phyloP scores from a whole-genome alignment of 2,113 vertebrate species.

The Procavia capensis region DNA sequence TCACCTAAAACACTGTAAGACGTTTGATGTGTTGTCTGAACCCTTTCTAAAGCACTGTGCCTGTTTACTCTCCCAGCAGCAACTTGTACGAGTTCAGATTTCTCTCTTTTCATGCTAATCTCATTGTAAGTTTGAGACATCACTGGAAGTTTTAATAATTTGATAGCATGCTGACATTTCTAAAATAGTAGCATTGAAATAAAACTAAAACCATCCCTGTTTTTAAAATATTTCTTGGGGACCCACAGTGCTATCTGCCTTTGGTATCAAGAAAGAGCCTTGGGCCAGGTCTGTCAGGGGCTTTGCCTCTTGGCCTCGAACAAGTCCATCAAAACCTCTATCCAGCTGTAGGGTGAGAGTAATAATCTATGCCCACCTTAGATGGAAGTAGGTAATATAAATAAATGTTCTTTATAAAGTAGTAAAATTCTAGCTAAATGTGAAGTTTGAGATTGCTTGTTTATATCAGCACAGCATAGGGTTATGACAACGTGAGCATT shows the following conservation, averaged over 20 bases:
- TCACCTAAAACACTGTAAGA: background rate
- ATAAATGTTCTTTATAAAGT: background rate
- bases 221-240: conserved; percentile 8
- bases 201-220: conserved; percentile 17
- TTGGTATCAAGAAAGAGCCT: background rate
- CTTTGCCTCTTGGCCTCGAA: background rate
- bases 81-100: background rate
- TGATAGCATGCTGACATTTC: conserved; percentile 35
- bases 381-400: background rate
- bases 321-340: background rate
- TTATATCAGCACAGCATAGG: background rate
- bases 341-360: background rate
- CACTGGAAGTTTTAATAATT: conserved; percentile 48
- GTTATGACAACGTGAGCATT: background rate
- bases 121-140: conserved; percentile 32
- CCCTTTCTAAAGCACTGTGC: background rate
- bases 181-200: background rate
- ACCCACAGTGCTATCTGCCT: background rate
- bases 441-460: background rate
- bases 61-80: background rate
- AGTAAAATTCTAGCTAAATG: background rate
- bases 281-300: background rate
- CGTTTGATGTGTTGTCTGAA: background rate
- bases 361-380: background rate
- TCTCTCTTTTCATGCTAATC: background rate